A percentile compares a stretch with the other conserved stretches of the same genome.
phyloP scores from a whole-genome alignment of 2,113 vertebrate species.

The Lates calcarifer region DNA sequence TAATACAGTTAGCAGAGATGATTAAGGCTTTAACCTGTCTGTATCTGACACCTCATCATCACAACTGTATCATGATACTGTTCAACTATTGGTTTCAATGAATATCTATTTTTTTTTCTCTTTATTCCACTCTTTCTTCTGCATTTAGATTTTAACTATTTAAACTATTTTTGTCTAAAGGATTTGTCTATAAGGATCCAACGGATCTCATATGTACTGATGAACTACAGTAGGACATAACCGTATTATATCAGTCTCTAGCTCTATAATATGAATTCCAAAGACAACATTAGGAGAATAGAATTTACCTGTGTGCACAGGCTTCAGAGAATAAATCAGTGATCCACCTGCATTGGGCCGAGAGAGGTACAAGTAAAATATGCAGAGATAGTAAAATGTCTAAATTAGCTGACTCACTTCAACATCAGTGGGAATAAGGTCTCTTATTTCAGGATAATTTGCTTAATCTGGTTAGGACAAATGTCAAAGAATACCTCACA shows the following conservation, averaged over 20 bases:
- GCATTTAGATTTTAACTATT: not conserved
- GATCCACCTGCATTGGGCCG: constrained; percentile 59
- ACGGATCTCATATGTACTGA: not conserved
- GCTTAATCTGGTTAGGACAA: not conserved
- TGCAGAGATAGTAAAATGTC: not conserved
- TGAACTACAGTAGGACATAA: not conserved
- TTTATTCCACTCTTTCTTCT: not conserved
- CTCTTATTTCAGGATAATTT: not conserved
- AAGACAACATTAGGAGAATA: not conserved
- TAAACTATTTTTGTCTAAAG: not conserved
- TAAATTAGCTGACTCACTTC: not conserved
- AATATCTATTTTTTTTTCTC: not conserved
- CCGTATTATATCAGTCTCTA: not conserved
- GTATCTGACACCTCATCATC: not conserved
- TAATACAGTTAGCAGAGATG: constrained; percentile 15
- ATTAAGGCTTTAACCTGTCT: not conserved
- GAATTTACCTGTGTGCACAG: constrained; percentile 60
- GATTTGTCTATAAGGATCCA: not conserved
- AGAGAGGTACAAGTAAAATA: constrained; percentile 9
- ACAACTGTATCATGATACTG: not conserved
- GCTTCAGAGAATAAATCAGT: constrained; percentile 22
- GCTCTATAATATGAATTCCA: not conserved
- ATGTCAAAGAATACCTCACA: not conserved
- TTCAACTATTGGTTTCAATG: not conserved
- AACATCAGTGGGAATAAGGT: not conserved